Evolutionary conservation across 2,113 vertebrate species (phyloP).

Genomic region (Cynocephalus volans): DNA sequence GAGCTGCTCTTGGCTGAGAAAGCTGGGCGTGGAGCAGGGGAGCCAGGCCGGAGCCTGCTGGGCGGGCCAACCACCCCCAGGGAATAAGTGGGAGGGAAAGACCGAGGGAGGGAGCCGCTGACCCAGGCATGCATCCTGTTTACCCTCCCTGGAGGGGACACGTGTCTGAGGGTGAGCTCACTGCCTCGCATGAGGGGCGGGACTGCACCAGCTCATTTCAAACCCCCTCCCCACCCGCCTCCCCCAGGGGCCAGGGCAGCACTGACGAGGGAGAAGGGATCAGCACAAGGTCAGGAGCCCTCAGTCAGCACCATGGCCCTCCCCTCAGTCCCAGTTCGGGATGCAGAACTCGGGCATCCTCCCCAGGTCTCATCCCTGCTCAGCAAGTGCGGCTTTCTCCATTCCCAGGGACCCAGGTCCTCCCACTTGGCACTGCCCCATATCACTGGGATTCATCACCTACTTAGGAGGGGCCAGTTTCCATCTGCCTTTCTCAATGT

Average conservation of each 20-base stretch:
- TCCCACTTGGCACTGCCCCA: slow-evolving; percentile 26
- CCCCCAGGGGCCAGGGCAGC: background rate
- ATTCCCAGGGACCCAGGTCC: background rate
- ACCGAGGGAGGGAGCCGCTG: slow-evolving; percentile 63
- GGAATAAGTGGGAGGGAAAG: slow-evolving; percentile 70
- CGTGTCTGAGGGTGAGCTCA: slow-evolving; percentile 55
- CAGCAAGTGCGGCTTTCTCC: background rate
- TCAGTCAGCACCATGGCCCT: background rate
- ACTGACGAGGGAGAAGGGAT: background rate
- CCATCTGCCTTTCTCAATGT: slow-evolving; percentile 78
- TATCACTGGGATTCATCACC: slow-evolving; percentile 61
- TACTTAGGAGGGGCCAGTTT: slow-evolving; percentile 77
- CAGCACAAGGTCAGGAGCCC: background rate
- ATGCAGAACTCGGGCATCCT: background rate
- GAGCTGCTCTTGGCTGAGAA: background rate
- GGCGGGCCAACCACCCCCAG: slow-evolving; percentile 55
- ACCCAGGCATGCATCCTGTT: slow-evolving; percentile 76
- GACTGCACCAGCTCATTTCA: background rate
- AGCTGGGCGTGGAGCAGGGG: slow-evolving; percentile 8
- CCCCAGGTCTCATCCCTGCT: background rate
- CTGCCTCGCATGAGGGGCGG: background rate
- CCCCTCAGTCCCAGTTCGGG: background rate
- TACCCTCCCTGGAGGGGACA: slow-evolving; percentile 41
- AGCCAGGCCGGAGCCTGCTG: background rate
- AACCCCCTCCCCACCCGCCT: background rate